These are phyloP conservation scores for Ctenopoma kingsleyae DNA, from an alignment of 2,797 vertebrate species.

Conservation along the genomic window DNA sequence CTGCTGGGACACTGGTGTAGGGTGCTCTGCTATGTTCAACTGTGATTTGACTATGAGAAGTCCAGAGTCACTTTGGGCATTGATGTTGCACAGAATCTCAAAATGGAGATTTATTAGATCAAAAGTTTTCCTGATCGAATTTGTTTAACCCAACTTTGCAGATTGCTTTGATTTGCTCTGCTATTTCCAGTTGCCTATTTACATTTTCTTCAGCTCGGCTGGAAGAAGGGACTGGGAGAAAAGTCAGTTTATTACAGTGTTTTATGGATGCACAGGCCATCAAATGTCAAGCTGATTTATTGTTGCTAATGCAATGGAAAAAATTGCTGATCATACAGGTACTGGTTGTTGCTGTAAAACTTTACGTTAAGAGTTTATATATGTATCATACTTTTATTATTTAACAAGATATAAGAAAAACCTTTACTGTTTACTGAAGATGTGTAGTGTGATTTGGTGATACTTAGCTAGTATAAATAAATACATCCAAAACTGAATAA, in stretches of 20 bases:
- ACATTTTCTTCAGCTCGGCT: conserved; percentile 32
- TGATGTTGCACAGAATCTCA: conserved; percentile 56
- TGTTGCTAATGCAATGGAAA: conserved; percentile 12
- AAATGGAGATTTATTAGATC: conserved; percentile 58
- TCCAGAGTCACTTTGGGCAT: conserved; percentile 21
- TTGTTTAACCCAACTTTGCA: conserved; percentile 30
- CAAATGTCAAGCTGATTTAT: conserved; percentile 8
- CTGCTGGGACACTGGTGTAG: conserved; percentile 25
- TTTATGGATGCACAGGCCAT: conserved; percentile 21
- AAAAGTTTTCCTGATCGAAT: conserved; percentile 52
- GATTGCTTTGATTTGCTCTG: conserved; percentile 24
- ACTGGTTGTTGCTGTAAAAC: not conserved
- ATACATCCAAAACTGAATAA: not conserved
- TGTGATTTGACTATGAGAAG: conserved; percentile 35
- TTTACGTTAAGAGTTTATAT: not conserved
- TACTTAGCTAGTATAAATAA: not conserved
- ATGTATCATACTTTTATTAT: not conserved
- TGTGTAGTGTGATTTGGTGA: conserved; percentile 14
- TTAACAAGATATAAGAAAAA: not conserved
- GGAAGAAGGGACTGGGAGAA: not conserved
- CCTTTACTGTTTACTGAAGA: not conserved
- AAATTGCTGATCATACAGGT: not conserved
- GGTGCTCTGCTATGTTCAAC: conserved; percentile 34
- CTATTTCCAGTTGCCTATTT: conserved; percentile 26
- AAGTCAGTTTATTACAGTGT: conserved; percentile 25